A percentile compares a stretch with the other conserved stretches of the same genome.
phyloP scores from a whole-genome alignment of 2,797 vertebrate genomes.

The Cyclopterus lumpus region DNA sequence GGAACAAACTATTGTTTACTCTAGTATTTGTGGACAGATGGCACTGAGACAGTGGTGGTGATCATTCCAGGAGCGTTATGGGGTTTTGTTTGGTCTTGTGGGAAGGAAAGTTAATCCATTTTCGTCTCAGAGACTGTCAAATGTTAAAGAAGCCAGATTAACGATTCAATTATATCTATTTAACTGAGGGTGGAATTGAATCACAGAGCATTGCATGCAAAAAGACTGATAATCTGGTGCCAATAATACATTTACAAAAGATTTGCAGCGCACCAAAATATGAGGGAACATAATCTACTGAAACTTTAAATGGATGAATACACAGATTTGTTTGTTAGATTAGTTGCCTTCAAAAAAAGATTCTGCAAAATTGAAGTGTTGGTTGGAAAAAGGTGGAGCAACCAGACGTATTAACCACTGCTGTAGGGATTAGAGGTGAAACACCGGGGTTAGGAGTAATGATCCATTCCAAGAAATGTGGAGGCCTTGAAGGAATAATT shows the following conservation, averaged over 20 bases:
- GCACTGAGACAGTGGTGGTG: constrained; percentile 34
- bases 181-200: not conserved
- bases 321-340: not conserved
- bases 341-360: not conserved
- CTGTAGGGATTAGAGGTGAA: constrained; percentile 56
- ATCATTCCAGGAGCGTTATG: constrained; percentile 35
- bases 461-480: constrained; percentile 51
- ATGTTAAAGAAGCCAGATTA: constrained; percentile 36
- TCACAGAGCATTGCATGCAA: not conserved
- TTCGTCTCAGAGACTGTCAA: constrained; percentile 39
- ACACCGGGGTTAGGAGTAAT: constrained; percentile 41
- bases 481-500: constrained; percentile 46
- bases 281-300: not conserved
- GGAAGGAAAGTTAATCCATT: constrained; percentile 40
- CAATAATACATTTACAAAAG: not conserved
- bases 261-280: not conserved
- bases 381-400: constrained; percentile 1
- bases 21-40: constrained; percentile 54
- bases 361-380: constrained; percentile 10
- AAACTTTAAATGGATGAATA: constrained; percentile 13
- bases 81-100: constrained; percentile 38
- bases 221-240: constrained; percentile 10
- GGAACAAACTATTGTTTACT: constrained; percentile 43
- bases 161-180: constrained; percentile 15
- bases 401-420: constrained; percentile 35